Evolutionary conservation across 2,113 vertebrate genomes (phyloP).

Genomic region (Pygoscelis antarcticus): DNA sequence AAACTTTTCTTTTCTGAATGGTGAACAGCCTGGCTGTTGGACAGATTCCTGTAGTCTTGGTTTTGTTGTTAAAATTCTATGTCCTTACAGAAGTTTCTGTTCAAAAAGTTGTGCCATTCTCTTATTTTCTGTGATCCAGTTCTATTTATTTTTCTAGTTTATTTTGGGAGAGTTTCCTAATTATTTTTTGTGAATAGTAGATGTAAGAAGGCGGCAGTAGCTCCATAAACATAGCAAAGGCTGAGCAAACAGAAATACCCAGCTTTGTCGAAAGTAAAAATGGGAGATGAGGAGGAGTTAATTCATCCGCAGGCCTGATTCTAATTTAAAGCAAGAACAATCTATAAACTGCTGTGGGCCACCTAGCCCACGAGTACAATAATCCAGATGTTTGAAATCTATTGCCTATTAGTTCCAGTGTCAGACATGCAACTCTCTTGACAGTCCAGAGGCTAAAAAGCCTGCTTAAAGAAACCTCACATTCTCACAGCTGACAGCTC

Average conservation of each 20-base stretch:
- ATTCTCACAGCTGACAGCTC: slow-evolving; percentile 5
- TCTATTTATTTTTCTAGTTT: neutral
- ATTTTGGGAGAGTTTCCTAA: neutral
- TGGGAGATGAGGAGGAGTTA: neutral
- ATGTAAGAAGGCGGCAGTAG: neutral
- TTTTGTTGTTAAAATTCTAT: neutral
- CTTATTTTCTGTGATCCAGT: neutral
- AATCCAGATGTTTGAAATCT: neutral
- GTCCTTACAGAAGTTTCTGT: neutral
- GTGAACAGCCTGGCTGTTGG: neutral
- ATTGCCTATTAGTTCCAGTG: neutral
- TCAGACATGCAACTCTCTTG: neutral
- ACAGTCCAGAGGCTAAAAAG: neutral
- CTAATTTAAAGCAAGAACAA: neutral
- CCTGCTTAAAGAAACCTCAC: neutral
- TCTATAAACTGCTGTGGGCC: neutral
- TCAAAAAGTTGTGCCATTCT: neutral
- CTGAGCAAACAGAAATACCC: neutral
- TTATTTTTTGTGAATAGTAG: neutral
- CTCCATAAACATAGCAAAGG: neutral
- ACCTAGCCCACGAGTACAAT: neutral
- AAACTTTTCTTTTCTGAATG: neutral
- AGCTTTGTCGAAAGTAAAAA: neutral
- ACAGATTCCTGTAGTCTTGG: neutral
- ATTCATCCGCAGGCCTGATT: neutral